phyloP scores from a whole-genome alignment of 2,113 vertebrate genomes.

The Chionodraco myersi region DNA sequence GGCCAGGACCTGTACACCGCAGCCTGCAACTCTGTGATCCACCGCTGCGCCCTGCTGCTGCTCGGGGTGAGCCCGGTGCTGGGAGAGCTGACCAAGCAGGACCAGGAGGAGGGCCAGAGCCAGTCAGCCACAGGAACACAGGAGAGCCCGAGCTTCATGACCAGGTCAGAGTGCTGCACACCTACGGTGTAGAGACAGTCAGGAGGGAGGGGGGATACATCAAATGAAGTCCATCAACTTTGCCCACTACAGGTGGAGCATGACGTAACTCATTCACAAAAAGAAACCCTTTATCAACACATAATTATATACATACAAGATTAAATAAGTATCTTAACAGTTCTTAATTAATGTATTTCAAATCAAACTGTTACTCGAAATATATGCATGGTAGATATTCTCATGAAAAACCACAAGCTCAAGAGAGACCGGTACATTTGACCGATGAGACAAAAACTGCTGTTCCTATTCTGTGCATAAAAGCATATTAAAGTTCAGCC shows the following conservation, averaged over 20 bases:
- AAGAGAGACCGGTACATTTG: too few relatives aligned
- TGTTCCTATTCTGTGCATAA: not conserved
- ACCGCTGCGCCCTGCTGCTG: conserved; percentile 93
- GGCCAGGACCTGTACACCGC: conserved; percentile 96
- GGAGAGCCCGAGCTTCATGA: conserved; percentile 91
- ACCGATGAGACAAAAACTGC: too few relatives aligned
- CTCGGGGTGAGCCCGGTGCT: conserved; percentile 93
- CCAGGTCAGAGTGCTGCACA: conserved; percentile 84
- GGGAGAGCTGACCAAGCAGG: conserved; percentile 85
- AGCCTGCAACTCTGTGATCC: conserved; percentile 96
- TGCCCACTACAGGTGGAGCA: too few relatives aligned
- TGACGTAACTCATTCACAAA: too few relatives aligned
- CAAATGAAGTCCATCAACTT: too few relatives aligned
- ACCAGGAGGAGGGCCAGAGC: conserved; percentile 85
- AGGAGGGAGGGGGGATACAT: not conserved
- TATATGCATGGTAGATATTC: too few relatives aligned
- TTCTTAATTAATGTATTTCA: too few relatives aligned
- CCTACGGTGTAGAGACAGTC: not conserved
- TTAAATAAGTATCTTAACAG: too few relatives aligned
- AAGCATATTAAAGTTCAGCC: not conserved
- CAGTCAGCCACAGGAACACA: conserved; percentile 79
- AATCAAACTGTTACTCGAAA: too few relatives aligned
- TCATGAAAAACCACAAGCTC: too few relatives aligned
- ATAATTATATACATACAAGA: too few relatives aligned
- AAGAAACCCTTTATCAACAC: too few relatives aligned